Evolutionary conservation across 2,888 invertebrate genomes (phyloP).

Genomic region (Aquatica leii): DNA sequence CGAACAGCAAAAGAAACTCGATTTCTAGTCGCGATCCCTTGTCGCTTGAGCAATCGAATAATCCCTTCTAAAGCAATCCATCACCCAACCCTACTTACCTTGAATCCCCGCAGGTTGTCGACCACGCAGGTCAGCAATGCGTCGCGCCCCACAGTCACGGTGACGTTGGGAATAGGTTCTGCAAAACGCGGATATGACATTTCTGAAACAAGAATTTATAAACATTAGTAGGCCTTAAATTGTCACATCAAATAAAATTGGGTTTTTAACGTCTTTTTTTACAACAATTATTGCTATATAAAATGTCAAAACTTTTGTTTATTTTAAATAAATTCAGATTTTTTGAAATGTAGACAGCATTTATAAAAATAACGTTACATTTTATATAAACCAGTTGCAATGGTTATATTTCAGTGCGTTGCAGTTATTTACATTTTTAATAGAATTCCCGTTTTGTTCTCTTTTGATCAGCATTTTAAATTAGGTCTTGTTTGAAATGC

Average conservation of each 20-base stretch:
- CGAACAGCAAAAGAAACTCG: slow-evolving; percentile 54
- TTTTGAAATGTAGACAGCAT: no score
- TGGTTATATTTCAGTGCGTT: no score
- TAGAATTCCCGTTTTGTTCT: no score
- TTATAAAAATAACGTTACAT: no score
- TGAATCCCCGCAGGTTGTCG: slow-evolving; percentile 85
- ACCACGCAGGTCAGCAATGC: slow-evolving; percentile 89
- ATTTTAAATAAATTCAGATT: no score
- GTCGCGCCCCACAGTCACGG: slow-evolving; percentile 87
- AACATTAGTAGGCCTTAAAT: slow-evolving; percentile 26
- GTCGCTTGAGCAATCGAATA: slow-evolving; percentile 56
- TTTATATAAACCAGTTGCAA: no score
- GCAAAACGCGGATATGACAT: slow-evolving; percentile 78
- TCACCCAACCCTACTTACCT: slow-evolving; percentile 67
- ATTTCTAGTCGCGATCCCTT: slow-evolving; percentile 51
- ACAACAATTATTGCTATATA: no score
- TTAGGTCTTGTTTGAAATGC: not conserved
- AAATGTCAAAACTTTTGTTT: no score
- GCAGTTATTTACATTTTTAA: no score
- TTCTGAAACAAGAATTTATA: slow-evolving; percentile 54
- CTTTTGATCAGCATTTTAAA: slow-evolving; percentile 8
- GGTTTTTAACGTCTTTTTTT: no score
- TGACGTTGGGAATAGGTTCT: slow-evolving; percentile 89
- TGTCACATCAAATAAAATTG: no score
- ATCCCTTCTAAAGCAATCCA: slow-evolving; percentile 52